Base-by-base conservation (phyloP, 2,113 vertebrate species). In the Antennarius striatus region DNA sequence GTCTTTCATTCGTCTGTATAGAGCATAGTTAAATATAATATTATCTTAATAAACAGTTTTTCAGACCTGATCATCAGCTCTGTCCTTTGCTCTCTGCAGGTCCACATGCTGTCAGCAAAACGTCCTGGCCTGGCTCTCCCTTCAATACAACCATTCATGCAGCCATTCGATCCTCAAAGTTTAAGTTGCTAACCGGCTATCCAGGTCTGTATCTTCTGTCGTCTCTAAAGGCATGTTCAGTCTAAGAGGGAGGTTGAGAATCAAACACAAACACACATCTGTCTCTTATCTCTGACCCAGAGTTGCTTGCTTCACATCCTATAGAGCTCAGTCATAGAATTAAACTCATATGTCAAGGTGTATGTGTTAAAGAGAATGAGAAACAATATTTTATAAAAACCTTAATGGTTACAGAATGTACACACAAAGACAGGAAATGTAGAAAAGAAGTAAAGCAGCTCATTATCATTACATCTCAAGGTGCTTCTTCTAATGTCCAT, bases 111-210 rank as follows among this genome's bases (percentile, higher is more conserved):
- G 61, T 40, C 72, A 55, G 30, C 56, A 71, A 47, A 82, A 81
- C 63, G 78, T 63, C 58, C 40, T 83, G 88, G 90, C 65, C 88
- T 67, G 66, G 90, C 74, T 82, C 83, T 3, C 46, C 79, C 71
- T 99, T 99, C 88, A 96, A 99, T 81, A 89, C 91, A 72, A 98
- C 96, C 32, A 71, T 98, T 82, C 98, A 99, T 64, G 95, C 97
- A n/a, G 96, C 94, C 86, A 95, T 99, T 62, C 93, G 96, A 83
- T 86, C 54, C 71, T 84, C 88, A 67, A 94, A 94, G 56, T 99
- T 96, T 96, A 99, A 99, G 83, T 94, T 99, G 71, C 93, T 99
- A 70, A 99, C 98, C 0, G 97, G 97, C 70, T 93, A 96, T 88
- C 96, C 96, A 91, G 96, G 97, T 99, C 94, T 70, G 7, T 1